phyloP scores from a whole-genome alignment of 1,140 invertebrate species.

The Rhagoletis pomonella region DNA sequence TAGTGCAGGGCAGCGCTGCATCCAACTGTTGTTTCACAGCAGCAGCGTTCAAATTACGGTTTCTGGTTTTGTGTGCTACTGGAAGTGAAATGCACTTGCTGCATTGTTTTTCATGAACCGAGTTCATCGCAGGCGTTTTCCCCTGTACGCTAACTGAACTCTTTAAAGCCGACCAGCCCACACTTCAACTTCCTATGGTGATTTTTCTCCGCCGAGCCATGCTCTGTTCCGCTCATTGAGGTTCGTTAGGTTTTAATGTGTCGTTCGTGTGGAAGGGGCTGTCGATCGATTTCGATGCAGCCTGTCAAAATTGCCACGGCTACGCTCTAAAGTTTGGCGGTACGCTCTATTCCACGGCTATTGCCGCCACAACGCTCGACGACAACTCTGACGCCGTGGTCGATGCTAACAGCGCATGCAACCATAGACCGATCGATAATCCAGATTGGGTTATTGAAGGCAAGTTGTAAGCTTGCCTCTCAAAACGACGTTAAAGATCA shows the following conservation, averaged over 20 bases:
- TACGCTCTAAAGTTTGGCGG: background rate
- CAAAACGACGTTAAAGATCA: background rate
- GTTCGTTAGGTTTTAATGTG: too few species aligned
- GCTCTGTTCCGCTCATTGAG: background rate
- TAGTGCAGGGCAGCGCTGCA: background rate
- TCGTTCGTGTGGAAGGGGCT: too few species aligned
- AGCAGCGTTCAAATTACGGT: constrained; percentile 32
- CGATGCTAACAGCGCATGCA: background rate
- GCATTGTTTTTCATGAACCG: background rate
- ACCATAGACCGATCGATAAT: background rate
- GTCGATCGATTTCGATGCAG: background rate
- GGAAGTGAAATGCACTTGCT: constrained; percentile 52
- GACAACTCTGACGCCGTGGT: background rate
- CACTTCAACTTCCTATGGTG: too few species aligned
- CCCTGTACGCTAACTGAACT: background rate
- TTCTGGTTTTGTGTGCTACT: constrained; percentile 52
- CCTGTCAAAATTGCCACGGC: background rate
- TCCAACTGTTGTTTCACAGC: background rate
- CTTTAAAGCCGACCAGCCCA: too few species aligned
- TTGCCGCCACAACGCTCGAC: background rate
- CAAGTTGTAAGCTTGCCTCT: background rate
- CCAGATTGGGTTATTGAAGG: background rate
- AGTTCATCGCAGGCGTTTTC: background rate
- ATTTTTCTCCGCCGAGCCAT: too few species aligned
- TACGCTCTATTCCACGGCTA: background rate